Evolutionary conservation across 30 jellyfish, hydroid and myxozoan species (phyloP).

Genomic region (Morbakka virulenta): DNA sequence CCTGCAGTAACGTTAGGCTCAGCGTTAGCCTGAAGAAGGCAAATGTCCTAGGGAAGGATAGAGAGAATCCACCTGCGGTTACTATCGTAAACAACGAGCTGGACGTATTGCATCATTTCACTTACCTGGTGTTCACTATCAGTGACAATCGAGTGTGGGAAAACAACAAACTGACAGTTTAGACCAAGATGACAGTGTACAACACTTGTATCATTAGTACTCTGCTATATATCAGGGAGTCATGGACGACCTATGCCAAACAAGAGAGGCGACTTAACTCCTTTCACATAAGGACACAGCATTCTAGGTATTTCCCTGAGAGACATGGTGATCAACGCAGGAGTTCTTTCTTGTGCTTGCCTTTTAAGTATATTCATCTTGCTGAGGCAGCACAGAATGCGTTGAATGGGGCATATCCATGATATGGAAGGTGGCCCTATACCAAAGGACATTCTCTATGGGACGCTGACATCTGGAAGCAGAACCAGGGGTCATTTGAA

Average conservation of each 20-base stretch:
- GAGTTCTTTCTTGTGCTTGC: background rate
- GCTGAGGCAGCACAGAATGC: background rate
- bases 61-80: too few species aligned
- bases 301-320: slow-evolving; percentile 3
- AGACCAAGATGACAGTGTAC: slow-evolving; percentile 16
- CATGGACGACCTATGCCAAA: background rate
- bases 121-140: background rate
- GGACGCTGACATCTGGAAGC: background rate
- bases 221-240: background rate
- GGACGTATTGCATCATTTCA: background rate
- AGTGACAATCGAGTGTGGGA: background rate
- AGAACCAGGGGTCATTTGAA: background rate
- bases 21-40: background rate
- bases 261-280: background rate
- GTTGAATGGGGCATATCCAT: background rate
- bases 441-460: background rate
- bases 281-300: slow-evolving; percentile 1
- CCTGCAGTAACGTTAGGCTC: background rate
- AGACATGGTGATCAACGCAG: background rate
- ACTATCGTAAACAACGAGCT: background rate
- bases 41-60: background rate
- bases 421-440: background rate
- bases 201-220: background rate
- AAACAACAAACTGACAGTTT: background rate
- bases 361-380: background rate